A percentile compares a stretch with the other conserved stretches of the same genome.
Evolutionary conservation across 92 coral and sea anemone species (phyloP).

Genomic region (Umimayanthus kanabou): DNA sequence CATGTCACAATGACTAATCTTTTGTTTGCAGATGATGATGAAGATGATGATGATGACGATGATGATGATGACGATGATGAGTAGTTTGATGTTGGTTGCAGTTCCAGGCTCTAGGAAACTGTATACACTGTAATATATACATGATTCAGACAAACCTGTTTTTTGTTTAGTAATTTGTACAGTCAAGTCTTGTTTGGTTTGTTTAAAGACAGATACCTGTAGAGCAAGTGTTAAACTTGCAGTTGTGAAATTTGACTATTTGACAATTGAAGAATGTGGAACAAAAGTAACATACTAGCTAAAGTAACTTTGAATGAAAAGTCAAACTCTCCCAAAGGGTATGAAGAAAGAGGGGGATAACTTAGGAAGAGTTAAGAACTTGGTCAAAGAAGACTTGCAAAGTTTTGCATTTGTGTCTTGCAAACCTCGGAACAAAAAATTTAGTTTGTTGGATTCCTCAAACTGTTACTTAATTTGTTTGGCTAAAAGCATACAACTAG

Average conservation of each 20-base stretch:
- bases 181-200: not conserved
- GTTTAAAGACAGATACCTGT: not conserved
- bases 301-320: too few relatives aligned
- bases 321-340: too few relatives aligned
- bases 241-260: too few relatives aligned
- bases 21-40: slow-evolving; percentile 47
- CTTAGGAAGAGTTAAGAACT: too few relatives aligned
- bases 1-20: not conserved
- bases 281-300: too few relatives aligned
- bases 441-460: too few relatives aligned
- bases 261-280: too few relatives aligned
- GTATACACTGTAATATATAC: not conserved
- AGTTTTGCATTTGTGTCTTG: too few relatives aligned
- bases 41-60: slow-evolving; percentile 86
- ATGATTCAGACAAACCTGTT: not conserved
- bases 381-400: too few relatives aligned
- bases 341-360: too few relatives aligned
- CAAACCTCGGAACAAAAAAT: not conserved
- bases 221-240: not conserved
- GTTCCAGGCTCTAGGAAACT: not conserved
- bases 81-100: not conserved
- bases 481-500: not conserved
- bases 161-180: too few relatives aligned
- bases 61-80: slow-evolving; percentile 86
- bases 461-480: too few relatives aligned